Evolutionary conservation across 2,888 invertebrate species (phyloP).

Genomic region (Oscheius sp.): DNA sequence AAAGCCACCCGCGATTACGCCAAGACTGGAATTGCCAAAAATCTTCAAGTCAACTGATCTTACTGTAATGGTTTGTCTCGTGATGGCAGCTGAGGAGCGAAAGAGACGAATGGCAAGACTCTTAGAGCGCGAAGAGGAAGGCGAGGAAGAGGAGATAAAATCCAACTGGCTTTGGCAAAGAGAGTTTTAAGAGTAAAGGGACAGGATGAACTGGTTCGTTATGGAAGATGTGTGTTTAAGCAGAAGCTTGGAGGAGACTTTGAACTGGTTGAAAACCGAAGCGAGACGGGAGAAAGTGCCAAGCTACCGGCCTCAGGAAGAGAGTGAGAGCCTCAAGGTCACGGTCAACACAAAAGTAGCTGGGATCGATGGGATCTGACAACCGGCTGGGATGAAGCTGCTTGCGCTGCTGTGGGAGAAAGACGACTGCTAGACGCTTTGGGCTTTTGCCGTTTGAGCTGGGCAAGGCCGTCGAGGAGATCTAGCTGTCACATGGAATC

Average conservation of each 20-base stretch:
- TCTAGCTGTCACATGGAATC: no score
- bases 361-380: conserved; percentile 18
- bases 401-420: no score
- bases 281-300: not conserved
- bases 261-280: not conserved
- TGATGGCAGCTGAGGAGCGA: no score
- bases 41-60: not conserved
- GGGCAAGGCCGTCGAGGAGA: no score
- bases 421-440: no score
- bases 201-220: no score
- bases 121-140: not conserved
- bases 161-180: not conserved
- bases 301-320: conserved; percentile 8
- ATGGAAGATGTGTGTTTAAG: no score
- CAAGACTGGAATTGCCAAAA: conserved; percentile 14
- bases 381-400: conserved; percentile 20
- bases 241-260: no score
- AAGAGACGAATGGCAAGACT: not conserved
- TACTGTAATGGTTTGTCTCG: no score
- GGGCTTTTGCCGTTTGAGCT: no score
- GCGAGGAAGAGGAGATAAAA: not conserved
- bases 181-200: not conserved
- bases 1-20: conserved; percentile 8
- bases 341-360: conserved; percentile 16
- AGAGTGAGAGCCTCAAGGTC: conserved; percentile 20